Base-by-base conservation (phyloP, 2,113 vertebrate genomes). In the Redunca redunca region DNA sequence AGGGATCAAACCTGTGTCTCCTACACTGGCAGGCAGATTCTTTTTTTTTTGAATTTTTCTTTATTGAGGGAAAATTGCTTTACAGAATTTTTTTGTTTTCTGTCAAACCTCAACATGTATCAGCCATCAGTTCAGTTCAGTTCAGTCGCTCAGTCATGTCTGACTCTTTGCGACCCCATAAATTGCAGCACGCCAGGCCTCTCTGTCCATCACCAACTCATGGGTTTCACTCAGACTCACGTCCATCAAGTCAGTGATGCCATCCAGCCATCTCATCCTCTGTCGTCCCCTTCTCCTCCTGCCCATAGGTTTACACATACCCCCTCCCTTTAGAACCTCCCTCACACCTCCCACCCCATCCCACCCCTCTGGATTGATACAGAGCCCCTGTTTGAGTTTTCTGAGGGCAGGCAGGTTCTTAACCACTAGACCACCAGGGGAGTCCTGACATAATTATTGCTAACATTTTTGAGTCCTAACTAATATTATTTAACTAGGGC, bases 401-500 rank as follows among this genome's bases (percentile, higher is more conserved):
- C n/a, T 6, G 19, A 74, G n/a, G 6, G 12, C 40, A 77, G 71
- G 71, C 71, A 4, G 23, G 43, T 77, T 77, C 40, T 77, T 43
- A 77, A 43, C 40, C 36, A 43, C 71, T 77, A 77, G 12, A 26
- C 6, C 23, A 77, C 40, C 40, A 77, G 71, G 30, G 40, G 40
- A 77, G 23, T 77, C 23, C 71, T 43, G 71, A 62, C 4, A 36
- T 53, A 46, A 91, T 43, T 53, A n/a, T 26, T 33, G 80, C 48
- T 55, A 21, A 43, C 7, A 64, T 82, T 52, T 19, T 28, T 78
- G 3, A 23, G 7, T 77, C 85, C 89, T 82, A 83, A 58, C 16
- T 90, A 84, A 94, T 88, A n/a, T 53, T 83, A 89, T 58, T 95
- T 88, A 96, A 88, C 48, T 62, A 36, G 33, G 52, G 14, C 15